Conservation (phyloP, 2,888 invertebrate species). For the Molorchus minor region DNA sequence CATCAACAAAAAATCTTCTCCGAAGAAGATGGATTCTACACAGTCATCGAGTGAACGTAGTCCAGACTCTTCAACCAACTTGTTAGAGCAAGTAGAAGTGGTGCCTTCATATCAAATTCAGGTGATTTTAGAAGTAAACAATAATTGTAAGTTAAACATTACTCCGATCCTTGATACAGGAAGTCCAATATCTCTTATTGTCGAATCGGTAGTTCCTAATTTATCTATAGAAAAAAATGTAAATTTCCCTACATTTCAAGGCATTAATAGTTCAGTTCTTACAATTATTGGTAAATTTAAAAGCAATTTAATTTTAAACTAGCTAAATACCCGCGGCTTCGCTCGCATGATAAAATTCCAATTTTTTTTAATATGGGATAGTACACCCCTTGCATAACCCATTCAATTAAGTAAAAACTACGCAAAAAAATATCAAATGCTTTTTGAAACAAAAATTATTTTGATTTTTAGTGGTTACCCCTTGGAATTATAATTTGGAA, state of each 20-base stretch:
- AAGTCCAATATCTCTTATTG: constrained; percentile 2
- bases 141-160: background rate
- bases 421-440: too few relatives aligned
- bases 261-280: background rate
- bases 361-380: too few relatives aligned
- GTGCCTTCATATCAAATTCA: background rate
- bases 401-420: too few relatives aligned
- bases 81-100: background rate
- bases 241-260: background rate
- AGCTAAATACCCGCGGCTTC: too few relatives aligned
- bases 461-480: too few relatives aligned
- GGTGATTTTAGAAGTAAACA: background rate
- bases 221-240: background rate
- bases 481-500: too few relatives aligned
- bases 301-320: too few relatives aligned
- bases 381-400: too few relatives aligned
- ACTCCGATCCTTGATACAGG: constrained; percentile 1
- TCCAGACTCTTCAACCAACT: background rate
- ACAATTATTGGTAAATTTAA: background rate
- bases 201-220: background rate
- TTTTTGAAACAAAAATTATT: too few relatives aligned
- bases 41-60: background rate
- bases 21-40: background rate
- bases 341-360: too few relatives aligned
- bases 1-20: background rate